These are phyloP conservation scores for Apteryx owenii DNA, from an alignment of 2,113 vertebrate species.

Conservation along the genomic window DNA sequence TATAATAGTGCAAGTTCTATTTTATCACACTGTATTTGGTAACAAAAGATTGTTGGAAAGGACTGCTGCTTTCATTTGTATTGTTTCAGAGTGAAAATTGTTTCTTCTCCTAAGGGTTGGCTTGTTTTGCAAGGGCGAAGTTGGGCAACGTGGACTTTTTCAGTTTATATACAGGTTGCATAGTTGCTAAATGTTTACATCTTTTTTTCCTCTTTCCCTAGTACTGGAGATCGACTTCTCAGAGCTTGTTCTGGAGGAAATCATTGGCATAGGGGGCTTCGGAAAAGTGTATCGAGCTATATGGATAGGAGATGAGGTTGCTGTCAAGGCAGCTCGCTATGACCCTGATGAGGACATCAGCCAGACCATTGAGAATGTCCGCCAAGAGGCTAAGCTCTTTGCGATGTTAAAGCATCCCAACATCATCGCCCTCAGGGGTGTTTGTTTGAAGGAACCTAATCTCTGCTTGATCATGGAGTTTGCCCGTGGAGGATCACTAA, in stretches of 20 bases:
- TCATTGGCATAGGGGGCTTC: slow-evolving; percentile 97
- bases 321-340: slow-evolving; percentile 95
- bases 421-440: slow-evolving; percentile 93
- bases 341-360: slow-evolving; percentile 94
- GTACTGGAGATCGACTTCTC: slow-evolving; percentile 94
- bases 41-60: not conserved
- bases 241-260: slow-evolving; percentile 93
- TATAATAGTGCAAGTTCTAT: not conserved
- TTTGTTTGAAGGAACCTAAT: slow-evolving; percentile 94
- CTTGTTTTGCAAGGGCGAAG: not conserved
- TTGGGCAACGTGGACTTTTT: not conserved
- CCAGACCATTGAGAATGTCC: slow-evolving; percentile 94
- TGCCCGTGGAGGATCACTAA: slow-evolving; percentile 92
- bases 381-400: slow-evolving; percentile 97
- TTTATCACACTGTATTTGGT: not conserved
- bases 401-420: slow-evolving; percentile 95
- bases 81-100: not conserved
- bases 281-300: slow-evolving; percentile 96
- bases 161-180: not conserved
- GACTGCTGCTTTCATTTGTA: not conserved
- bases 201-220: slow-evolving; percentile 47
- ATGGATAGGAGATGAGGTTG: slow-evolving; percentile 91
- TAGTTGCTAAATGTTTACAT: not conserved
- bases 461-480: slow-evolving; percentile 98
- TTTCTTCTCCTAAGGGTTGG: not conserved